Percentiles rank a stretch among this genome's conserved stretches.
phyloP scores from a whole-genome alignment of 2,888 invertebrate species.

The Cyclophora albipunctata region DNA sequence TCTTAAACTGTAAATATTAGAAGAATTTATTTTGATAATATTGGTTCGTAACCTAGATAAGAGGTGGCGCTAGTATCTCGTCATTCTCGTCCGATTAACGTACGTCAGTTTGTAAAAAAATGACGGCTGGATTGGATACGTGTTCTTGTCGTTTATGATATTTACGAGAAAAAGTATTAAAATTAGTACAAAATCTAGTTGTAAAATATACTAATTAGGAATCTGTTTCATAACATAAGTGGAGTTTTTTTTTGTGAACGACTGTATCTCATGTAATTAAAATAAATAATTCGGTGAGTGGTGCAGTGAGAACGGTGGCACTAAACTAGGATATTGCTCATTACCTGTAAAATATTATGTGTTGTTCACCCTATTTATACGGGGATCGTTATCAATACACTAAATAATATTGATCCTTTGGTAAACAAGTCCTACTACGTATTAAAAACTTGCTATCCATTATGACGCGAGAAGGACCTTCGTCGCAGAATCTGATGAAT shows the following conservation, averaged over 20 bases:
- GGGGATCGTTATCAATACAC: conserved; percentile 2
- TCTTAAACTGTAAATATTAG: too few relatives aligned
- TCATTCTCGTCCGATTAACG: conserved; percentile 13
- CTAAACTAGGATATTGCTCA: conserved; percentile 50
- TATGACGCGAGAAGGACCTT: not conserved
- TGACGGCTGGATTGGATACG: conserved; percentile 73
- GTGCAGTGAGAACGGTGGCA: conserved; percentile 50
- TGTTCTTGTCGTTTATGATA: conserved; percentile 74
- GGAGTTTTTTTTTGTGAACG: conserved; percentile 41
- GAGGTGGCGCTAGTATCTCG: conserved; percentile 53
- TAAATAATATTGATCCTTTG: not conserved
- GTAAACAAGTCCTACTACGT: not conserved
- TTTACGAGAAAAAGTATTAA: conserved; percentile 70
- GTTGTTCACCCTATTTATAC: conserved; percentile 17
- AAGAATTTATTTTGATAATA: conserved; percentile 24
- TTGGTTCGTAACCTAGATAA: conserved; percentile 26
- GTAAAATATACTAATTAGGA: conserved; percentile 28
- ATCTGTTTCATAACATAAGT: conserved; percentile 49
- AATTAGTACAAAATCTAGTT: conserved; percentile 50
- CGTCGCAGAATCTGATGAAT: too few relatives aligned
- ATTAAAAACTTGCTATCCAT: not conserved
- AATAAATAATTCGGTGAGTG: conserved; percentile 63
- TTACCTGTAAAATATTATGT: conserved; percentile 24
- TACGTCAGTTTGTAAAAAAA: conserved; percentile 72
- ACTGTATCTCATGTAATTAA: conserved; percentile 61